Percentiles rank a stretch among this genome's conserved stretches.
phyloP scores from a whole-genome alignment of 2,888 invertebrate genomes.

The Lymantria monacha region DNA sequence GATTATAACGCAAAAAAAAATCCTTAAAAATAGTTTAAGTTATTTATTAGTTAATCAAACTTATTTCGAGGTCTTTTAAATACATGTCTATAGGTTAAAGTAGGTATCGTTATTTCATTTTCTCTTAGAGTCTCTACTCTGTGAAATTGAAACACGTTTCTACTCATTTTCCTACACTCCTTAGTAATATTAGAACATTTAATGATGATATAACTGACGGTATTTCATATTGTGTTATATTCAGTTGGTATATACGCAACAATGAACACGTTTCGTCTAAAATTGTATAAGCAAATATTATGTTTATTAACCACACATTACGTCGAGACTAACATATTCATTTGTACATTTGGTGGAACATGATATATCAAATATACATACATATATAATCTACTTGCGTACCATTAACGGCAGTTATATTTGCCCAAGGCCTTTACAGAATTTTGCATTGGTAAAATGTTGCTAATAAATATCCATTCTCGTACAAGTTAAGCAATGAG shows the following conservation, averaged over 20 bases:
- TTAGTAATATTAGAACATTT: too few species aligned
- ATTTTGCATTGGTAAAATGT: not conserved
- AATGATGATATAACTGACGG: too few species aligned
- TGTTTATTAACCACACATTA: not conserved
- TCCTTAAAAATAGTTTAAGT: too few species aligned
- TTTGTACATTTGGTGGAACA: slow-evolving; percentile 12
- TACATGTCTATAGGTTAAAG: too few species aligned
- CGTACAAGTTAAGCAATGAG: not conserved
- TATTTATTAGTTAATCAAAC: too few species aligned
- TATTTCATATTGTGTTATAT: too few species aligned
- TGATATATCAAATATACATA: slow-evolving; percentile 12
- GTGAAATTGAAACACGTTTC: too few species aligned
- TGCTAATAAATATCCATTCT: not conserved
- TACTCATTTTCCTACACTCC: too few species aligned
- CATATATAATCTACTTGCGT: not conserved
- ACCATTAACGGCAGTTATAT: not conserved
- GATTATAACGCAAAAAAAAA: too few species aligned
- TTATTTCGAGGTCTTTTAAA: too few species aligned
- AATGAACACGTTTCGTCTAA: slow-evolving; percentile 4
- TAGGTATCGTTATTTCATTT: too few species aligned
- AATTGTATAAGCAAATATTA: slow-evolving; percentile 22
- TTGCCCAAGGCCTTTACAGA: not conserved
- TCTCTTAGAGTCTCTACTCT: too few species aligned
- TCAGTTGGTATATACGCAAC: not conserved
- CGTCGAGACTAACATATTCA: slow-evolving; percentile 10